These are phyloP conservation scores for Charaxes varanes DNA, from an alignment of 1,140 invertebrate species.

Conservation along the genomic window DNA sequence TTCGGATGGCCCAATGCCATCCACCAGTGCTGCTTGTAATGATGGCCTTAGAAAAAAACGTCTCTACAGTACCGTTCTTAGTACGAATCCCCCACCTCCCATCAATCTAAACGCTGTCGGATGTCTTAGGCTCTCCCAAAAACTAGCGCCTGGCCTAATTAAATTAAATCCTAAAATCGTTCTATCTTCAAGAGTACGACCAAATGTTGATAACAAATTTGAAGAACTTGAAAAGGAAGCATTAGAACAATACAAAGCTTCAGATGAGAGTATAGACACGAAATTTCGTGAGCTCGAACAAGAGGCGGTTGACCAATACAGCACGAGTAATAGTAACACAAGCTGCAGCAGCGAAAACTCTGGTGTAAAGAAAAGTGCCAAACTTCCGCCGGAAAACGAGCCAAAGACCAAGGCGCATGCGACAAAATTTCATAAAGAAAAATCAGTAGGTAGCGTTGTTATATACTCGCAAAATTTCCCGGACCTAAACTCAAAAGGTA, in stretches of 20 bases:
- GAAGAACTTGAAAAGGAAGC: slow-evolving; percentile 69
- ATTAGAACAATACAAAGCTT: slow-evolving; percentile 68
- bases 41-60: slow-evolving; percentile 53
- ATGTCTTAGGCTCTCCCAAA: slow-evolving; percentile 50
- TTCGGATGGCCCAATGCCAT: slow-evolving; percentile 39
- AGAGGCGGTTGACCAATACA: slow-evolving; percentile 67
- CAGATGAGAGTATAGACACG: slow-evolving; percentile 67
- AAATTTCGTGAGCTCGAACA: slow-evolving; percentile 65
- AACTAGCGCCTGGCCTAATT: slow-evolving; percentile 51
- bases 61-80: slow-evolving; percentile 62
- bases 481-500: slow-evolving; percentile 48
- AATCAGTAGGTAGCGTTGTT: slow-evolving; percentile 53
- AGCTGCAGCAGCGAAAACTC: slow-evolving; percentile 62
- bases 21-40: slow-evolving; percentile 41
- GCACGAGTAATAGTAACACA: slow-evolving; percentile 64
- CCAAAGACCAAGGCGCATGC: slow-evolving; percentile 34
- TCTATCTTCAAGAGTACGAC: slow-evolving; percentile 38
- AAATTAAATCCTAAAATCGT: slow-evolving; percentile 60
- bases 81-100: slow-evolving; percentile 48
- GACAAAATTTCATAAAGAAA: slow-evolving; percentile 56
- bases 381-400: slow-evolving; percentile 23
- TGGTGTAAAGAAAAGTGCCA: slow-evolving; percentile 32
- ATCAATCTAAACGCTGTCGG: slow-evolving; percentile 35
- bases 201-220: slow-evolving; percentile 55
- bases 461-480: slow-evolving; percentile 68